phyloP scores from a whole-genome alignment of 1,140 invertebrate species.

The Microplitis demolitor region DNA sequence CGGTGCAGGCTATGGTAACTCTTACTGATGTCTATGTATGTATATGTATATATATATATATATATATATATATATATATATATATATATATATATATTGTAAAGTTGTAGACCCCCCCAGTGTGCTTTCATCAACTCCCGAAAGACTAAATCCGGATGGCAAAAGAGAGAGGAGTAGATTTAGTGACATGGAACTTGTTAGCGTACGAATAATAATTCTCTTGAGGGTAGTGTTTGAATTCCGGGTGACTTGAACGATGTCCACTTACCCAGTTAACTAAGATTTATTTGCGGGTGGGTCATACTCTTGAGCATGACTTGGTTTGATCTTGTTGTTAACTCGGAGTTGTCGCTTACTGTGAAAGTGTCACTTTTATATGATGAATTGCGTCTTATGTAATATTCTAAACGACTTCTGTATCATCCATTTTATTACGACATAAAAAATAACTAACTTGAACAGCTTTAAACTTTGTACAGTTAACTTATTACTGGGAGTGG shows the following conservation, averaged over 20 bases:
- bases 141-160: not conserved
- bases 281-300: not conserved
- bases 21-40: too few species aligned
- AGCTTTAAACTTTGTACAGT: too few species aligned
- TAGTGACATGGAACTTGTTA: constrained; percentile 4
- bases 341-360: not conserved
- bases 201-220: constrained; percentile 6
- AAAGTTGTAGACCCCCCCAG: not conserved
- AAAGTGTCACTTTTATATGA: not conserved
- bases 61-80: too few species aligned
- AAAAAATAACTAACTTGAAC: too few species aligned
- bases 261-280: not conserved
- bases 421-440: too few species aligned
- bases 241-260: not conserved
- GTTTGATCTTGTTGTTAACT: not conserved
- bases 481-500: too few species aligned
- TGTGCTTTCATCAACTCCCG: not conserved
- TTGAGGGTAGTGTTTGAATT: not conserved
- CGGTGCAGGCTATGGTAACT: not conserved
- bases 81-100: not conserved
- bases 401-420: too few species aligned
- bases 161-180: not conserved
- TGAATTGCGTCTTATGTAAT: too few species aligned
- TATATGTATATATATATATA: too few species aligned
- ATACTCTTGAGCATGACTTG: not conserved